These are phyloP conservation scores for Meteorus colon DNA, from an alignment of 2,888 invertebrate genomes.

Conservation along the genomic window DNA sequence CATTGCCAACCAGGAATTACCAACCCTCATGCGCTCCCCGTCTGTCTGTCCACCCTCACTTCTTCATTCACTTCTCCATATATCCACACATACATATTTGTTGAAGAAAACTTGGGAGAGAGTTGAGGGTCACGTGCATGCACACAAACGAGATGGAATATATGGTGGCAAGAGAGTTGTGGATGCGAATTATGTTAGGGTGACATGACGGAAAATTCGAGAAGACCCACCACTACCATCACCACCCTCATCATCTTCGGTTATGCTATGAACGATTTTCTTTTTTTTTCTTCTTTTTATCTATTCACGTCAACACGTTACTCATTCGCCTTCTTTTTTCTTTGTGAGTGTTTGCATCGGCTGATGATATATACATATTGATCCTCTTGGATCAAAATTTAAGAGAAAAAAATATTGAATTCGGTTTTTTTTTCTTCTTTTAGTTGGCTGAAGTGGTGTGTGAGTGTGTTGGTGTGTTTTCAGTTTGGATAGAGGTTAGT, in stretches of 20 bases:
- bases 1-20: constrained; percentile 34
- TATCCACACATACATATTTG: background rate
- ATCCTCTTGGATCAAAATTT: background rate
- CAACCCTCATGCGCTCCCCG: constrained; percentile 22
- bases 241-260: background rate
- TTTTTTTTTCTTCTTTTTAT: background rate
- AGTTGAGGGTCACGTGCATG: constrained; percentile 14
- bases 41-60: background rate
- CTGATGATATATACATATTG: background rate
- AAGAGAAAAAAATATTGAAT: background rate
- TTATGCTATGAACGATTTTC: background rate
- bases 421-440: background rate
- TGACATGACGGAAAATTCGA: constrained; percentile 24
- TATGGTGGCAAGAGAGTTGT: background rate
- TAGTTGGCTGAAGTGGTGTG: no score
- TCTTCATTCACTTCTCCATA: background rate
- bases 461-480: no score
- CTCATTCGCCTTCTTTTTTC: background rate
- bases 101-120: background rate
- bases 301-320: background rate
- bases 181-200: constrained; percentile 17
- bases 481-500: no score
- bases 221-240: constrained; percentile 9
- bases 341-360: background rate
- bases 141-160: background rate